A percentile compares a stretch with the other conserved stretches of the same genome.
These are phyloP conservation scores for Calephelis perditalis DNA, from an alignment of 2,888 invertebrate species.

Conservation along the genomic window DNA sequence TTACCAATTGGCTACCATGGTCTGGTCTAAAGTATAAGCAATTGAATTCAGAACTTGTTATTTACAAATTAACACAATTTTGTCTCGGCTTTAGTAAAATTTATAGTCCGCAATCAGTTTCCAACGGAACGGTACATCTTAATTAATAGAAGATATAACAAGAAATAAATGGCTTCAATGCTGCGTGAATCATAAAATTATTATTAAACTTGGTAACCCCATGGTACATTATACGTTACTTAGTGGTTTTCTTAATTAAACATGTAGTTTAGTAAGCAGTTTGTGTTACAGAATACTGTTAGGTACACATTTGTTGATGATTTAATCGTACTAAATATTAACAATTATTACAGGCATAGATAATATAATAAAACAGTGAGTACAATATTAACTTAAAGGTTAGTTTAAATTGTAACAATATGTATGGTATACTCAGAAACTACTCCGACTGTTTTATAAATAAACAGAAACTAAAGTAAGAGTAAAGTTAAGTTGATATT, in stretches of 20 bases:
- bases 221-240: conserved; percentile 12
- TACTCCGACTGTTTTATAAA: no score
- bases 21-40: background rate
- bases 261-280: conserved; percentile 2
- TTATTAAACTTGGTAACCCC: conserved; percentile 25
- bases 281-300: conserved; percentile 3
- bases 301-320: conserved; percentile 1
- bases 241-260: conserved; percentile 11
- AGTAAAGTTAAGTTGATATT: no score
- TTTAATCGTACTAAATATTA: background rate
- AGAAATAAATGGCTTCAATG: conserved; percentile 30
- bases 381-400: no score
- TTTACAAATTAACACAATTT: background rate
- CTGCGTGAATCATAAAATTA: conserved; percentile 30
- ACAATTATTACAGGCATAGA: no score
- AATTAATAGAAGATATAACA: conserved; percentile 28
- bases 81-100: background rate
- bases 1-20: no score
- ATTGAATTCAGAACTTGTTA: background rate
- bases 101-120: conserved; percentile 3
- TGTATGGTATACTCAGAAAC: no score
- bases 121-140: conserved; percentile 23
- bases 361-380: no score
- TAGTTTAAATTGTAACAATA: no score
- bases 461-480: no score